Base-by-base conservation (phyloP, 2,888 invertebrate genomes). In the Dicyrtomina minuta region DNA sequence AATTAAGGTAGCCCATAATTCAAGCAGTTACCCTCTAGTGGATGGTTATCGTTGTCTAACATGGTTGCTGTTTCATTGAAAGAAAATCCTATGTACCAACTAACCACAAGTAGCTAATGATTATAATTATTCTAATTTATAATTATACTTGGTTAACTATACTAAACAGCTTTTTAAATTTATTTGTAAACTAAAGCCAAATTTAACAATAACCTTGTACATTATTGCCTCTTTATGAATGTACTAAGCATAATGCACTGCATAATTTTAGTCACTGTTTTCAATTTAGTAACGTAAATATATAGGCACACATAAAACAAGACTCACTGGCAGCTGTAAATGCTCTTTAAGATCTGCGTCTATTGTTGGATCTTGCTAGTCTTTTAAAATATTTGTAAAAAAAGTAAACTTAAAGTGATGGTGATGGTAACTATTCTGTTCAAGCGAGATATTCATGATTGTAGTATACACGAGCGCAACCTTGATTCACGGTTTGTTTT, bases 311-410 rank as follows among this genome's bases (percentile, higher is more conserved):
- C 8, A 33, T 55, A 24, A 15, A 22, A 26, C 33, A 33, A 15
- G 17, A 58, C 41, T 39, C 41, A 58, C 17, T 17, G 27, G 58
- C 58, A 58, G 58, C 58, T 58, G 20, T 59, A 49, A 65, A 58
- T 65, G 56, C 70, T 70, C 70, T 56, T 64, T 56, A 64, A 70
- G 70, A 65, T 70, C 41, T 20, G 62, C 41, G 17, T 41, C 53
- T 70, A 58, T 46, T 46, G 49, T 70, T 70, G 41, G 64, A 65
- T 70, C 58, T 70, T 70, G 41, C 70, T 70, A 70, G 70, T 70
- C 68, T 53, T 20, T 59, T 39, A 58, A 66, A 33, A 33, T 33
- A 55, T 56, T 66, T 66, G 22, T 51, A 20, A 51, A 56, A 56
- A 56, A 15, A 26, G n/a, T 2, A 26, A 24, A 56, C 2, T 27